phyloP scores from a whole-genome alignment of 1,140 invertebrate genomes.

The Lamellibrachia luymesi region DNA sequence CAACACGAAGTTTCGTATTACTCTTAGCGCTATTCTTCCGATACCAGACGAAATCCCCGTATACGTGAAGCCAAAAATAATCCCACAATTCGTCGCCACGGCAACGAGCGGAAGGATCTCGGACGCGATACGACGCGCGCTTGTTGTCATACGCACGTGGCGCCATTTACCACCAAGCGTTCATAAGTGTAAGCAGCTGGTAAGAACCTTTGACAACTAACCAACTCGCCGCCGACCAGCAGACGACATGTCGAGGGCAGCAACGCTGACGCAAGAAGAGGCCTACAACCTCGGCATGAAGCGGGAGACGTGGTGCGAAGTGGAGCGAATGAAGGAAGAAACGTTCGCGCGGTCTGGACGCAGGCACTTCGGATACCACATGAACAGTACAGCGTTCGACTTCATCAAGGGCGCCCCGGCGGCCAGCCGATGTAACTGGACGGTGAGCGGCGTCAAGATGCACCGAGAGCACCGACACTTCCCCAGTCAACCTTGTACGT shows the following conservation, averaged over 20 bases:
- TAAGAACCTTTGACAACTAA: not conserved
- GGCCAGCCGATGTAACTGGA: not conserved
- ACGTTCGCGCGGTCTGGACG: not conserved
- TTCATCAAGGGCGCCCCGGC: not conserved
- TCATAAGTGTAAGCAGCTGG: not conserved
- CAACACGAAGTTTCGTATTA: not conserved
- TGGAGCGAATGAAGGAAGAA: slow-evolving; percentile 8
- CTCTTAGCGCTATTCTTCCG: not conserved
- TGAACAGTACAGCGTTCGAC: not conserved
- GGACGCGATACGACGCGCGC: not conserved
- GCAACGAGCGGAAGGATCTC: not conserved
- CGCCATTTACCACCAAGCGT: not conserved
- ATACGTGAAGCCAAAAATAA: not conserved
- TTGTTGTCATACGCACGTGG: not conserved
- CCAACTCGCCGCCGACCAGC: not conserved
- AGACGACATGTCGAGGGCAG: not conserved
- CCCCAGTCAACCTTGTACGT: slow-evolving; percentile 7
- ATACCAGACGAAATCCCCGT: not conserved
- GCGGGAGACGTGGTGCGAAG: slow-evolving; percentile 14
- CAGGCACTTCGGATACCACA: not conserved
- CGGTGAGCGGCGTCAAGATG: not conserved
- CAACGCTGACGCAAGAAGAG: not conserved
- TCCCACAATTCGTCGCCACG: not conserved
- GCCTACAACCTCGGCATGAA: not conserved
- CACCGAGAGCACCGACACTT: not conserved